Percentiles rank a stretch among this genome's conserved stretches.
Conservation (phyloP, 2,113 vertebrate species). For the Girardinichthys multiradiatus region DNA sequence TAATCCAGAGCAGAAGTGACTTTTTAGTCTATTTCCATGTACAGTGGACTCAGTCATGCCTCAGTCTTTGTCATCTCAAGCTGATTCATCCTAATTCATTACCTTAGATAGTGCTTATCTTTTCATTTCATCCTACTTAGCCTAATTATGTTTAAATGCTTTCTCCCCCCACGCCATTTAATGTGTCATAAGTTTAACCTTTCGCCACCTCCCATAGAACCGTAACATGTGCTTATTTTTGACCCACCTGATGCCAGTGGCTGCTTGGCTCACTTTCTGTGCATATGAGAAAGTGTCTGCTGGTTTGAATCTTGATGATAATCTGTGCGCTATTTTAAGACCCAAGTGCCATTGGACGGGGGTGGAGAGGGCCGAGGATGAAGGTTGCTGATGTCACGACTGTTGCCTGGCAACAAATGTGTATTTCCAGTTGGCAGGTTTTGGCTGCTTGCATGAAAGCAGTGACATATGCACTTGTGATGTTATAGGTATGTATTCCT, state of each 20-base stretch:
- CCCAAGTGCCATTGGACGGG: constrained; percentile 54
- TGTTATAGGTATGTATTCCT: constrained; percentile 12
- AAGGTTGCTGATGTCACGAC: constrained; percentile 80
- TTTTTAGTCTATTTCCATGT: constrained; percentile 34
- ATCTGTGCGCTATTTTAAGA: constrained; percentile 81
- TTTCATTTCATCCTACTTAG: neutral
- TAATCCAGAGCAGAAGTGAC: constrained; percentile 19
- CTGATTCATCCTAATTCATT: constrained; percentile 44
- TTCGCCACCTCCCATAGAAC: neutral
- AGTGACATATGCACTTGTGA: constrained; percentile 12
- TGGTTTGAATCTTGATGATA: constrained; percentile 75
- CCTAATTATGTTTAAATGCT: too few species aligned
- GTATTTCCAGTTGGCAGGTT: constrained; percentile 76
- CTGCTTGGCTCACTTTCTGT: constrained; percentile 15
- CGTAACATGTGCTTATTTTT: neutral
- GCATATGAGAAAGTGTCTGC: constrained; percentile 48
- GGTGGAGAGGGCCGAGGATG: constrained; percentile 56
- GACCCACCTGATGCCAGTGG: neutral
- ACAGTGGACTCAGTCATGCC: constrained; percentile 36
- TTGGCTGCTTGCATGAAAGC: constrained; percentile 58
- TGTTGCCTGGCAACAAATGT: constrained; percentile 81
- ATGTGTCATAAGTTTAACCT: neutral
- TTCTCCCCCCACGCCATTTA: neutral
- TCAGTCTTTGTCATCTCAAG: constrained; percentile 26
- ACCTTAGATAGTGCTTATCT: neutral